Conservation (phyloP, 2,797 vertebrate genomes). For the Paguma larvata region DNA sequence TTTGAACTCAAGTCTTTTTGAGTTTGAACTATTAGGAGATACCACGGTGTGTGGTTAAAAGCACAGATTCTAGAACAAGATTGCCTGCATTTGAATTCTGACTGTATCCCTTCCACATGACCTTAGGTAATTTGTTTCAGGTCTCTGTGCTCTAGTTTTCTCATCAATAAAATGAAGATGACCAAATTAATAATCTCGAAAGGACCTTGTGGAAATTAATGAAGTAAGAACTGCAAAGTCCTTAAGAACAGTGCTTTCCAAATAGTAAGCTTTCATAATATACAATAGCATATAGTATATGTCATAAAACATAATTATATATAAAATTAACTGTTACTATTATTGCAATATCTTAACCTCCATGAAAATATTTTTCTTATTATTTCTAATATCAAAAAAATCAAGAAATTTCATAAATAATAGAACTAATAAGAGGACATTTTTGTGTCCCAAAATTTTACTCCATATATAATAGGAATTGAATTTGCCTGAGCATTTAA, state of each 20-base stretch:
- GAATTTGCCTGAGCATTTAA: constrained; percentile 15
- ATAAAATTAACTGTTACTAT: neutral
- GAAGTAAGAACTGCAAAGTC: neutral
- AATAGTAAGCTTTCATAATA: neutral
- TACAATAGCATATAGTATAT: neutral
- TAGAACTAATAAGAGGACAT: neutral
- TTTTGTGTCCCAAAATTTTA: neutral
- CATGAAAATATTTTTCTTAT: constrained; percentile 11
- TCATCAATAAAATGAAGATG: neutral
- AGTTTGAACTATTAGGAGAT: neutral
- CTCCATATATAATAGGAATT: constrained; percentile 20
- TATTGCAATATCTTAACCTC: neutral
- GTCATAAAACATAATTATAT: no score
- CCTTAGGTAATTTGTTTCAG: neutral
- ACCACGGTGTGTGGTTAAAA: neutral
- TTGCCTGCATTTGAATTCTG: neutral
- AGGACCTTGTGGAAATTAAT: neutral
- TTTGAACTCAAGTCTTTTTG: neutral
- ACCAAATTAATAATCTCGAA: constrained; percentile 24
- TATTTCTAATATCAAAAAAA: neutral
- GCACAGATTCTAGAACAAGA: neutral
- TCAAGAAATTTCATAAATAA: constrained; percentile 22
- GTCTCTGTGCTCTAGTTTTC: constrained; percentile 27
- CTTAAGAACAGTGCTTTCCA: neutral
- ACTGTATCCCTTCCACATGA: neutral